Base-by-base conservation (phyloP, 2,888 invertebrate species). In the Acleris sparsana region DNA sequence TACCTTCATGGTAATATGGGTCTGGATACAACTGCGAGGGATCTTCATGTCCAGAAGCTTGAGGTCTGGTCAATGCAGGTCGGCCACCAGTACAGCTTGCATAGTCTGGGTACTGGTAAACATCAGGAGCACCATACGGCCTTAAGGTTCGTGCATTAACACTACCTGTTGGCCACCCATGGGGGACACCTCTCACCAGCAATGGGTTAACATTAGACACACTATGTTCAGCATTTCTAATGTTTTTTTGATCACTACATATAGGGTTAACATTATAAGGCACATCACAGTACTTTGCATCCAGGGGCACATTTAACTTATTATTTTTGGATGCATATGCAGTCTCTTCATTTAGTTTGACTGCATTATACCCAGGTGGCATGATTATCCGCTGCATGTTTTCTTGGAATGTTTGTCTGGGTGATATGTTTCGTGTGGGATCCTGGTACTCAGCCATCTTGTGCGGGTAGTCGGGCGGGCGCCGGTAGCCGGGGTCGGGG, bases 331-430 rank as follows among this genome's bases (percentile, higher is more conserved):
- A 66, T 63, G 72, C 70, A 73, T 77, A 82, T 70, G 77, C 82
- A 63, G 80, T 69, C 68, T 89, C 87, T 70, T 89, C 88, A 82
- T 77, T 83, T 72, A 78, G 74, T 78, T 89, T 89, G 18, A 78
- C 70, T 44, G 86, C 76, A 73, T 78, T 87, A 71, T 86, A 89
- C 57, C 83, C 80, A 48, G 92, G 89, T 51, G 91, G 88, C 71
- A 93, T 88, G 84, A 90, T 87, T 58, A 93, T 87, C 68, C 93
- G 86, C 72, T 85, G 91, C 93, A 93, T 93, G 69, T 93, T 92
- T 77, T 93, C 93, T 82, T 93, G 93, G 84, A 88, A 93, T 83
- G 93, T 93, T 83, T 92, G 92, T 83, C 93, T 84, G 46, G 93
- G 93, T 73, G 93, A 93, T 85, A 93, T 93, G 83, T 93, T 92